Conservation (phyloP, 2,797 vertebrate species). For the Gephyroberyx darwinii region DNA sequence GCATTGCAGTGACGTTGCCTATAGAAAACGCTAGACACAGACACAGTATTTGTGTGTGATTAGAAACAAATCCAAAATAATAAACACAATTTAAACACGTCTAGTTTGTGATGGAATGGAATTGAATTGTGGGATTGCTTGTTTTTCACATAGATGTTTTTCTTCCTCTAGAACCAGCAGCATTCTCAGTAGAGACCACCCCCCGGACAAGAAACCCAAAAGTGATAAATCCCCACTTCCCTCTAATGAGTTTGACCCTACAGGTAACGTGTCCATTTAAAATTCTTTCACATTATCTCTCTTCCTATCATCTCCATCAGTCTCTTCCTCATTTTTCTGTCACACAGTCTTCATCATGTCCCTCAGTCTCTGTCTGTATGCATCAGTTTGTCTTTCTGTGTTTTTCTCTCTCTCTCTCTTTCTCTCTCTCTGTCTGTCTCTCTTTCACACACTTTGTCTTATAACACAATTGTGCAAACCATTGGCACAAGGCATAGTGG, state of each 20-base stretch:
- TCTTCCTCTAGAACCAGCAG: slow-evolving; percentile 87
- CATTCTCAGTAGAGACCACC: slow-evolving; percentile 95
- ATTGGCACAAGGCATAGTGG: slow-evolving; percentile 52
- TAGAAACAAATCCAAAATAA: neutral
- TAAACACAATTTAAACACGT: neutral
- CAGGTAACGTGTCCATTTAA: slow-evolving; percentile 85
- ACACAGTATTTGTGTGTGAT: neutral
- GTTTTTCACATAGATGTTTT: neutral
- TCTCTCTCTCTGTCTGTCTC: neutral
- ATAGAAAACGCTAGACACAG: neutral
- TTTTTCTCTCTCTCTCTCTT: neutral
- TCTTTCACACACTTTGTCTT: slow-evolving; percentile 23
- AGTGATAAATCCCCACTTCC: slow-evolving; percentile 88
- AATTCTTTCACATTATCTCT: neutral
- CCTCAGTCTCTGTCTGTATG: slow-evolving; percentile 21
- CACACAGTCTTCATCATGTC: slow-evolving; percentile 1
- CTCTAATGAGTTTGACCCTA: slow-evolving; percentile 94
- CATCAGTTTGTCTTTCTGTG: slow-evolving; percentile 28
- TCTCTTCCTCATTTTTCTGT: neutral
- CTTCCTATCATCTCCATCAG: slow-evolving; percentile 14
- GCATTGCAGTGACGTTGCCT: slow-evolving; percentile 3
- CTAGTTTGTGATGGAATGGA: neutral
- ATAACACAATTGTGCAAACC: slow-evolving; percentile 30
- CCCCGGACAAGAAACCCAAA: slow-evolving; percentile 97
- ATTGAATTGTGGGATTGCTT: neutral